Conservation (phyloP, 2,888 invertebrate genomes). For the Lacanobia wlatinum region DNA sequence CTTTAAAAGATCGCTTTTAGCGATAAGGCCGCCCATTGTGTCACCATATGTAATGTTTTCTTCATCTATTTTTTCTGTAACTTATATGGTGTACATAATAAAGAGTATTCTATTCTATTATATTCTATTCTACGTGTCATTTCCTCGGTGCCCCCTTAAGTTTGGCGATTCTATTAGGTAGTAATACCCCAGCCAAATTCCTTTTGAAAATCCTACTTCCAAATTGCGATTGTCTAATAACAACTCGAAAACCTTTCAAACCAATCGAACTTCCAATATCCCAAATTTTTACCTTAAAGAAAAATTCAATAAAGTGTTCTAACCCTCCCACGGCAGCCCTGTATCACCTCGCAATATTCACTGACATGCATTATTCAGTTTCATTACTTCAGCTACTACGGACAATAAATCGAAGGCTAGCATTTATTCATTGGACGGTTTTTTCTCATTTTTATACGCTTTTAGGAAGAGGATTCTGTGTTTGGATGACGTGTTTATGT, state of each 20-base stretch:
- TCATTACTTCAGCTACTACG: conserved; percentile 87
- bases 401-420: conserved; percentile 87
- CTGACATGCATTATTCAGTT: conserved; percentile 89
- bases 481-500: conserved; percentile 47
- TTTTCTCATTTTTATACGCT: conserved; percentile 58
- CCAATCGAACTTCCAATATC: not conserved
- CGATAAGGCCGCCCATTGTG: no score
- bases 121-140: no score
- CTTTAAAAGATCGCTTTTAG: no score
- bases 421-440: conserved; percentile 79
- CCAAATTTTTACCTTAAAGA: not conserved
- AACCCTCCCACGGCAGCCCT: conserved; percentile 73
- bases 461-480: conserved; percentile 32
- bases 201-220: no score
- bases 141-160: no score
- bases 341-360: conserved; percentile 81
- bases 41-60: no score
- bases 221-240: not conserved
- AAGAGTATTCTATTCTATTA: no score
- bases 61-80: no score
- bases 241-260: not conserved
- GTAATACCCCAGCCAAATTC: no score
- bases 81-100: no score
- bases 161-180: no score
- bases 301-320: conserved; percentile 35